phyloP scores from a whole-genome alignment of 2,888 invertebrate species.

The Euzophera pinguis region DNA sequence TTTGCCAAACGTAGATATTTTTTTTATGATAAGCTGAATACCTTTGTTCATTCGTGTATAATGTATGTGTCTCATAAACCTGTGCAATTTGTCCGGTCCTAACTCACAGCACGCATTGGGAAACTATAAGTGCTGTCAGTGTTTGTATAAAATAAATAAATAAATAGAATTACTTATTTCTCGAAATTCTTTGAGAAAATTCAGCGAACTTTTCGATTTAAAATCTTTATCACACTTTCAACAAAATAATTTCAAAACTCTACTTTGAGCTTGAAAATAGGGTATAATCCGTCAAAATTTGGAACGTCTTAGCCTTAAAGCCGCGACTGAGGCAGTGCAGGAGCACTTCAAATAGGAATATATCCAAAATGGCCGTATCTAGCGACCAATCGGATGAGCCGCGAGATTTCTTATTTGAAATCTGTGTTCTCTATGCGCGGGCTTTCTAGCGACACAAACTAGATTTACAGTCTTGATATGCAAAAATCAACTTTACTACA shows the following conservation, averaged over 20 bases:
- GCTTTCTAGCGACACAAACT: conserved; percentile 34
- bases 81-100: no score
- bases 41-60: no score
- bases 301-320: conserved; percentile 13
- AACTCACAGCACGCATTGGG: no score
- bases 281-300: conserved; percentile 11
- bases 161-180: no score
- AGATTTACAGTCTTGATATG: neutral
- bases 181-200: no score
- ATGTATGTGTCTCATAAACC: no score
- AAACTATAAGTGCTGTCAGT: no score
- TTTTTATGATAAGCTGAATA: no score
- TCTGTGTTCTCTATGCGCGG: conserved; percentile 60
- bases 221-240: neutral
- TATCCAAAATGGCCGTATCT: conserved; percentile 29
- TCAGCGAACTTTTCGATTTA: neutral
- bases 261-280: neutral
- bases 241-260: neutral
- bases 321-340: conserved; percentile 17
- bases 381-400: conserved; percentile 51
- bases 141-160: no score
- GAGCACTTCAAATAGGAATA: conserved; percentile 20
- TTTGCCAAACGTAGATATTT: no score
- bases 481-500: conserved; percentile 26
- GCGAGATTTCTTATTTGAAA: conserved; percentile 57